Conservation (phyloP, 2,888 invertebrate genomes). For the Aphidoletes aphidimyza region DNA sequence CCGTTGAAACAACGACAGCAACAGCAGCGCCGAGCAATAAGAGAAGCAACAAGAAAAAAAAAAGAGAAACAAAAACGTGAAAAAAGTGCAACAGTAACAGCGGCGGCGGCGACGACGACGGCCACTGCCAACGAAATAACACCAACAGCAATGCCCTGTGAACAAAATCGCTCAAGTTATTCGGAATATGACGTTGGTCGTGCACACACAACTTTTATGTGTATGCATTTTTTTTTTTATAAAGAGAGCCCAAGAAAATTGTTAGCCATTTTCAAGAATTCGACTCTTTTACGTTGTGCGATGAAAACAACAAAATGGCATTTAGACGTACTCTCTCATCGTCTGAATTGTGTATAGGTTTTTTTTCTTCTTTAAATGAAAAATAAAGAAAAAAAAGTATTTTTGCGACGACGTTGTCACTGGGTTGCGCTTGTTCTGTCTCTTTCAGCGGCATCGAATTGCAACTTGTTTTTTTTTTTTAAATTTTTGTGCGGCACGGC, state of each 20-base stretch:
- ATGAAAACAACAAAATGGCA: constrained; percentile 32
- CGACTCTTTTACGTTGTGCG: constrained; percentile 5
- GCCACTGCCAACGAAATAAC: neutral
- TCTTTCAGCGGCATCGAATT: too few species aligned
- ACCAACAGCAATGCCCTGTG: neutral
- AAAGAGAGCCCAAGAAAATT: neutral
- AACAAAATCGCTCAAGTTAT: neutral
- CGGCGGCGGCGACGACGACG: too few species aligned
- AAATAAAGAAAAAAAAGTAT: too few species aligned
- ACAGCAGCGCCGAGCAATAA: neutral
- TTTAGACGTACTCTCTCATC: neutral
- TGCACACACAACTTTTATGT: neutral
- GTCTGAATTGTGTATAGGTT: neutral
- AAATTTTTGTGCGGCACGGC: too few species aligned
- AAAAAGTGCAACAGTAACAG: neutral
- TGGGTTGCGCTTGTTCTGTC: too few species aligned
- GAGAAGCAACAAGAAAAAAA: neutral
- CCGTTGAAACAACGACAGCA: neutral
- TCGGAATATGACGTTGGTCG: neutral
- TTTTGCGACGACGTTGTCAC: too few species aligned
- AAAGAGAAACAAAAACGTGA: neutral
- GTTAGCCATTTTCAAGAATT: neutral
- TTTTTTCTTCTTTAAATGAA: neutral
- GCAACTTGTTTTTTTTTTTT: too few species aligned
- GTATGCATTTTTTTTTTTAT: neutral